phyloP scores from a whole-genome alignment of 1,140 invertebrate genomes.

The Dinoponera quadriceps region DNA sequence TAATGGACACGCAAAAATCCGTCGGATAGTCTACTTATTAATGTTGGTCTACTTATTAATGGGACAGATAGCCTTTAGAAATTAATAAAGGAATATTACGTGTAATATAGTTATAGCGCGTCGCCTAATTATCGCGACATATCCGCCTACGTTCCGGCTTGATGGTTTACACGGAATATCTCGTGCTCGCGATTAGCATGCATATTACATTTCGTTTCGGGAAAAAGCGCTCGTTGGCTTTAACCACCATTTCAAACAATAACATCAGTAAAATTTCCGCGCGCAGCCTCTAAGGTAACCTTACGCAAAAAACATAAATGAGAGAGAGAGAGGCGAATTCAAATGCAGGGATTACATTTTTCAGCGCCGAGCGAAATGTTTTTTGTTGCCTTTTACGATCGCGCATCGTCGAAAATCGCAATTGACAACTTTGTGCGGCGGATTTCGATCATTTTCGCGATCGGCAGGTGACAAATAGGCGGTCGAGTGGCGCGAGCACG shows the following conservation, averaged over 20 bases:
- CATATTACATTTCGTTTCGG: constrained; percentile 51
- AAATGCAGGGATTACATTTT: constrained; percentile 32
- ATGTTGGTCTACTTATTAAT: neutral
- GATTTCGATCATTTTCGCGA: constrained; percentile 51
- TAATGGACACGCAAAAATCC: neutral
- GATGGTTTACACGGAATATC: constrained; percentile 36
- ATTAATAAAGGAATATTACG: neutral
- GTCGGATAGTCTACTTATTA: neutral
- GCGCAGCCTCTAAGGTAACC: neutral
- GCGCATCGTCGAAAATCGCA: constrained; percentile 22
- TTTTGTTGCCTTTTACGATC: constrained; percentile 26
- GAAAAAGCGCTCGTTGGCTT: constrained; percentile 41
- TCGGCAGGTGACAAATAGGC: constrained; percentile 58
- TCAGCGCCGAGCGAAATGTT: neutral
- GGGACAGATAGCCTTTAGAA: neutral
- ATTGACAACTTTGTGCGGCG: constrained; percentile 40
- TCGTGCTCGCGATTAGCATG: constrained; percentile 51
- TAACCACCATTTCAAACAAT: constrained; percentile 43
- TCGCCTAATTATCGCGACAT: constrained; percentile 38
- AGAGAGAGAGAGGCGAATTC: neutral
- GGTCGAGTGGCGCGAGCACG: constrained; percentile 42
- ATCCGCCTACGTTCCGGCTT: constrained; percentile 30
- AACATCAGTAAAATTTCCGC: constrained; percentile 46
- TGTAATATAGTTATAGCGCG: constrained; percentile 28
- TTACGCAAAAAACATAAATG: neutral